Evolutionary conservation across 2,113 vertebrate genomes (phyloP), one percentile per base, ranked within the genome.

Genomic region (Perca fluviatilis): DNA sequence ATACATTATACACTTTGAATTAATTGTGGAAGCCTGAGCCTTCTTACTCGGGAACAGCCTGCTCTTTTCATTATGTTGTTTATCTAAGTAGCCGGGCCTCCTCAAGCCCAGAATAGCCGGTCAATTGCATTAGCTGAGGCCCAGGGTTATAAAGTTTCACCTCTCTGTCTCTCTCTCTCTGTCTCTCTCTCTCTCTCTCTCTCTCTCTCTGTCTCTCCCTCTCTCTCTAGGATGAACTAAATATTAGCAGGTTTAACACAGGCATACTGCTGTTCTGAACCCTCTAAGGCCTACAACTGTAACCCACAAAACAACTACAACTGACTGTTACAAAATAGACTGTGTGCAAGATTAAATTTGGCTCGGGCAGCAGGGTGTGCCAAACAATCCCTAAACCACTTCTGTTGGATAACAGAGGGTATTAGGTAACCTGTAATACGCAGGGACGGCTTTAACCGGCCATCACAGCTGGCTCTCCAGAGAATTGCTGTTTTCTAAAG

Each of bases 21-120:
- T 86, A 23, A 80, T 81, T 76, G 86, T 71, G 27, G 56, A 71
- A 75, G 86, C 77, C 83, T 85, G 81, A 91, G 88, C 87, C 83
- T 64, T 91, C 89, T 91, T 88, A 90, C 79, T 13, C 23, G 68
- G 78, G 88, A 94, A 94, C 93, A 92, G 89, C 74, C 86, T 92
- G 94, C 93, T 88, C 91, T 94, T 94, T 94, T 93, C 90, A 94
- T 92, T 90, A 92, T 85, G 91, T 87, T 92, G 93, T 94, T 95
- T 93, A 88, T 94, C 89, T 88, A 91, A 93, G 91, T 89, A 85
- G 77, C 85, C 58, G 85, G 78, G 89, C 92, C 91, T 92, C 87
- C 90, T 91, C 67, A 63, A 63, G 91, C 92, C 90, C 86, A 91
- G 77, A 93, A 94, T 91, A 94, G 94, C 90, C 92, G 89, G 84